These are phyloP conservation scores for Laspeyria flexula DNA, from an alignment of 2,888 invertebrate genomes.

Conservation along the genomic window DNA sequence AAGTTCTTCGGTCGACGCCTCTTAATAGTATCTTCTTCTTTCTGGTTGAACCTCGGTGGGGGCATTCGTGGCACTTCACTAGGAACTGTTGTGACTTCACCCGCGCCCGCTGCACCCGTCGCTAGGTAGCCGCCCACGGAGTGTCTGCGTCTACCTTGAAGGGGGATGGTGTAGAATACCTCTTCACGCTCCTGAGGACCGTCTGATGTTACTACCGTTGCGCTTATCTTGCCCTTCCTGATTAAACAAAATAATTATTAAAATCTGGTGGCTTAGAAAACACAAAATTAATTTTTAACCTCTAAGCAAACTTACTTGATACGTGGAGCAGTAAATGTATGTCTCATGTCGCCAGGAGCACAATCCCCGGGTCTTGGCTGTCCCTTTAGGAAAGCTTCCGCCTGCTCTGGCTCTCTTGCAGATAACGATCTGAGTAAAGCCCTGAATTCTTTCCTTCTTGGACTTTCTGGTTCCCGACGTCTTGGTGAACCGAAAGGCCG, in stretches of 20 bases:
- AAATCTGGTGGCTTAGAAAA: neutral
- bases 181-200: constrained; percentile 84
- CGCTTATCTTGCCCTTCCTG: constrained; percentile 78
- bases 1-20: constrained; percentile 76
- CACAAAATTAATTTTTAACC: neutral
- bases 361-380: constrained; percentile 90
- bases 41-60: constrained; percentile 72
- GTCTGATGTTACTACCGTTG: constrained; percentile 69
- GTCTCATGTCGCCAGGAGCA: constrained; percentile 83
- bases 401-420: constrained; percentile 87
- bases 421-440: constrained; percentile 88
- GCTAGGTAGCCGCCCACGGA: constrained; percentile 89
- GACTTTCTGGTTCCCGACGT: constrained; percentile 74
- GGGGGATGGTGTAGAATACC: constrained; percentile 86
- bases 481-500: constrained; percentile 73
- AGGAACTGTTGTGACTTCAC: constrained; percentile 79
- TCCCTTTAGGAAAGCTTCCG: constrained; percentile 88
- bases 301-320: constrained; percentile 65
- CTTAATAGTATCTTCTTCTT: constrained; percentile 73
- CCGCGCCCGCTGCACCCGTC: constrained; percentile 71
- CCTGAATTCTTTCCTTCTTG: constrained; percentile 83
- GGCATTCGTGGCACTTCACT: constrained; percentile 85
- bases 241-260: neutral
- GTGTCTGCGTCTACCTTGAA: constrained; percentile 85
- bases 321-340: constrained; percentile 77